A percentile compares a stretch with the other conserved stretches of the same genome.
Conservation (phyloP, 2,797 vertebrate species). For the Myotis findleyi region DNA sequence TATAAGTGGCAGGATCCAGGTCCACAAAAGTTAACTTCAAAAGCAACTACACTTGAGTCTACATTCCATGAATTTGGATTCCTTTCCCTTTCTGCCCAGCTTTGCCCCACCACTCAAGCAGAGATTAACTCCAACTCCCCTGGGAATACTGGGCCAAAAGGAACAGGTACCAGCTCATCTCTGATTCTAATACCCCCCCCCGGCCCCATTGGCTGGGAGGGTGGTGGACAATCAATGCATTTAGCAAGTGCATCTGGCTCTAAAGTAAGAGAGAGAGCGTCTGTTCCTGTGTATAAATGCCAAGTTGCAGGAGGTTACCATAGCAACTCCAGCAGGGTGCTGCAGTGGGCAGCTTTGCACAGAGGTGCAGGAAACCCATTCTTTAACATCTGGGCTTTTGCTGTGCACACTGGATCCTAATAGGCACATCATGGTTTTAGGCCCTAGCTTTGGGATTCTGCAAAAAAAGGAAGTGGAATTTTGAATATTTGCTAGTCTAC, state of each 20-base stretch:
- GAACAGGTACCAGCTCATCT: background rate
- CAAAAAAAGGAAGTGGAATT: background rate
- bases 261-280: conserved; percentile 14
- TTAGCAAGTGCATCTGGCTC: conserved; percentile 63
- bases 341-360: conserved; percentile 75
- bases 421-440: background rate
- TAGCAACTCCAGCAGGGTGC: conserved; percentile 81
- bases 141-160: background rate
- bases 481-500: background rate
- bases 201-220: background rate
- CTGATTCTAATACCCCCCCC: background rate
- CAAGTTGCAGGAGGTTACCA: conserved; percentile 82
- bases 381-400: conserved; percentile 53
- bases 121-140: background rate
- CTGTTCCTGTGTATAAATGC: conserved; percentile 42
- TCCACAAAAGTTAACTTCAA: conserved; percentile 40
- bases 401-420: background rate
- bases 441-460: background rate
- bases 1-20: background rate
- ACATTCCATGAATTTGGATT: background rate
- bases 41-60: background rate
- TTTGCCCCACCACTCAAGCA: background rate
- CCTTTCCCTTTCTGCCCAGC: conserved; percentile 7
- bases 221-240: background rate
- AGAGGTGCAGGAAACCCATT: background rate